Base-by-base conservation (phyloP, 2,888 invertebrate genomes). In the Zele albiditarsus region DNA sequence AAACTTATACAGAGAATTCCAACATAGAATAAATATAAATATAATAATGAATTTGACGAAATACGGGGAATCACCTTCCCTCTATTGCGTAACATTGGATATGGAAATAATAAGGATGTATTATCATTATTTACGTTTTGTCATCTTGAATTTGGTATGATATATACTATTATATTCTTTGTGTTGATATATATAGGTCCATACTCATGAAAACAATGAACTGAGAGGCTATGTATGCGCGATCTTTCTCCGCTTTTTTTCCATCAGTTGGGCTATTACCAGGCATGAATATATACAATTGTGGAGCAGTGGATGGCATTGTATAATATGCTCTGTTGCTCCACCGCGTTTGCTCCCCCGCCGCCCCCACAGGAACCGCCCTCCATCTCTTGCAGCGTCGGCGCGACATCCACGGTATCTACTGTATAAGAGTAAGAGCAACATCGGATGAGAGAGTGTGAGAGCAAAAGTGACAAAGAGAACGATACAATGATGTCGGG, bases 311-410 rank as follows among this genome's bases (percentile, higher is more conserved):
- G 80, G 87, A 88, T 87, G 86, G 86, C 86, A 87, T 87, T 87
- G 87, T 87, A 86, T 87, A 88, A 88, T 88, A 87, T 86, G 87
- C 86, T 83, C 86, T 86, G 87, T 86, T 87, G 87, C 84, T 85
- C 81, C 82, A 80, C 78, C 82, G 75, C 38, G 38, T 12, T 38
- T 38, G 8, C 12, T 38, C 38, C 38, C 38, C 65, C 76, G 68
- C 72, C 78, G 73, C 78, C 71, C 62, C 70, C 31, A 42, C 33
- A 28, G 63, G 75, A 62, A 71, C 82, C 80, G 80, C 81, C 78
- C 67, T 70, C 66, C 75, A 70, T 74, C 71, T 67, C 66, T 72
- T 75, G 71, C 68, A 70, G 73, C 74, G 73, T 75, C 75, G 71
- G 75, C 75, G 75, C 75, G 75, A 75, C 71, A 58, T 72, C 28